Evolutionary conservation across 1,140 invertebrate species (phyloP).

Genomic region (Pantala flavescens): DNA sequence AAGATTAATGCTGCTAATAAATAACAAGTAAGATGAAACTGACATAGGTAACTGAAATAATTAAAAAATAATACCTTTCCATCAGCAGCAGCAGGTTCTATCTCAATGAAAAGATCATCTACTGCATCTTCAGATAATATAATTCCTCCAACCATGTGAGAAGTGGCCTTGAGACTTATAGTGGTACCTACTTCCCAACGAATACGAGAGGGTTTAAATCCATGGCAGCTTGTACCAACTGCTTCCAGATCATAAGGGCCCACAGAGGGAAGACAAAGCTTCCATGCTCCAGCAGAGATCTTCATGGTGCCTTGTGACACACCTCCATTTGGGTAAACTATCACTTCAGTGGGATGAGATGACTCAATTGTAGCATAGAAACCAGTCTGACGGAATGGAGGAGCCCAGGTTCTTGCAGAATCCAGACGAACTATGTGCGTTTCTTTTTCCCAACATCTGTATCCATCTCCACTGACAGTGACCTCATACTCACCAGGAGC

Average conservation of each 20-base stretch:
- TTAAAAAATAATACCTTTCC: not conserved
- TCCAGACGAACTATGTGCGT: conserved; percentile 53
- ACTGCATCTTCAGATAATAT: conserved; percentile 29
- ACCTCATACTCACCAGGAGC: conserved; percentile 73
- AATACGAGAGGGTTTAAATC: conserved; percentile 46
- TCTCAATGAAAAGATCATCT: conserved; percentile 29
- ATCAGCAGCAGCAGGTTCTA: conserved; percentile 24
- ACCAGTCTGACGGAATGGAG: conserved; percentile 64
- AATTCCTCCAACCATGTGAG: conserved; percentile 29
- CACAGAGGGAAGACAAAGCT: conserved; percentile 52
- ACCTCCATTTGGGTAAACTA: not conserved
- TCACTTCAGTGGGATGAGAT: conserved; percentile 57
- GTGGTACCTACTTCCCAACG: conserved; percentile 31
- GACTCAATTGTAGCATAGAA: conserved; percentile 56
- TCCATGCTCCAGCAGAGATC: conserved; percentile 36
- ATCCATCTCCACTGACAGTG: conserved; percentile 44
- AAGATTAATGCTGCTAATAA: too few species aligned
- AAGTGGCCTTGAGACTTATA: conserved; percentile 30
- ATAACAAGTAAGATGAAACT: too few species aligned
- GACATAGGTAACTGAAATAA: too few species aligned
- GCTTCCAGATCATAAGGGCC: conserved; percentile 67
- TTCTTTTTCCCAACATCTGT: conserved; percentile 63
- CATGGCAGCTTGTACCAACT: conserved; percentile 60
- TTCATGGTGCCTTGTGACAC: not conserved
- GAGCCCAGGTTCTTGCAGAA: conserved; percentile 50